These are phyloP conservation scores for Drosophila nr. medialis DNA, from an alignment of 2,888 invertebrate species.

Conservation along the genomic window DNA sequence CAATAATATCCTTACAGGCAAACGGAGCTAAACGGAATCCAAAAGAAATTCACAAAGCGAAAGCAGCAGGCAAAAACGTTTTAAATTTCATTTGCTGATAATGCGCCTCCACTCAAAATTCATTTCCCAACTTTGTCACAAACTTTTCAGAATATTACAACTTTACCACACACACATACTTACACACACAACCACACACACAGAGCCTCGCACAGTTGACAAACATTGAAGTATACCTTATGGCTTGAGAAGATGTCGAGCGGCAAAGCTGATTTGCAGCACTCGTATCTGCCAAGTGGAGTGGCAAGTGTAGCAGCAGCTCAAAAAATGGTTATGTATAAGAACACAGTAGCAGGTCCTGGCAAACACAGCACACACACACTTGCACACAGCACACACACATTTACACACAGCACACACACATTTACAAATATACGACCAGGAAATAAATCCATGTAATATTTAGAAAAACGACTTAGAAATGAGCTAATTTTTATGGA, in stretches of 20 bases:
- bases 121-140: slow-evolving; percentile 64
- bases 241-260: slow-evolving; percentile 48
- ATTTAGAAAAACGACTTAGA: background rate
- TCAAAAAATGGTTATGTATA: slow-evolving; percentile 1
- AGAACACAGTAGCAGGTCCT: background rate
- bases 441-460: background rate
- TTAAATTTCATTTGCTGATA: slow-evolving; percentile 74
- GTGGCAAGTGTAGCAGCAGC: slow-evolving; percentile 4
- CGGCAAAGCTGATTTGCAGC: slow-evolving; percentile 63
- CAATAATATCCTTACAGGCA: slow-evolving; percentile 23
- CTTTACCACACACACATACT: slow-evolving; percentile 18
- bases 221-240: slow-evolving; percentile 57
- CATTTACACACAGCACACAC: slow-evolving; percentile 53
- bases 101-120: slow-evolving; percentile 61
- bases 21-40: slow-evolving; percentile 15
- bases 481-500: background rate
- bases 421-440: slow-evolving; percentile 9
- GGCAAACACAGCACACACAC: slow-evolving; percentile 23
- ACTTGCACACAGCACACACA: too few relatives aligned
- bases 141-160: slow-evolving; percentile 40
- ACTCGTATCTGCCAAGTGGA: slow-evolving; percentile 41
- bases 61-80: slow-evolving; percentile 46
- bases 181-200: background rate
- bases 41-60: slow-evolving; percentile 3
- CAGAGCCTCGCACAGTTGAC: slow-evolving; percentile 28